Percentiles rank a stretch among this genome's conserved stretches.
Conservation (phyloP, 1,140 invertebrate genomes). For the Argopecten irradians region DNA sequence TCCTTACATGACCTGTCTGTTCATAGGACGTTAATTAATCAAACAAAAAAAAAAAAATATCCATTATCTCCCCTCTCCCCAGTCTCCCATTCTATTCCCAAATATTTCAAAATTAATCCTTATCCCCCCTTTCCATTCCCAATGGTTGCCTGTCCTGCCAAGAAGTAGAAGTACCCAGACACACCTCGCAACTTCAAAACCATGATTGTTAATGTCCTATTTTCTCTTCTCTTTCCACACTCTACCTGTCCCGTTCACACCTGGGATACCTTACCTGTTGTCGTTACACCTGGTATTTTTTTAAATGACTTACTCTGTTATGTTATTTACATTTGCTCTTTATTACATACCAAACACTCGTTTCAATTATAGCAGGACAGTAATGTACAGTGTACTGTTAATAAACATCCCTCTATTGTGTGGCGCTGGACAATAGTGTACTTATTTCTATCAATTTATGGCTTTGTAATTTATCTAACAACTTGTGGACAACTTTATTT, state of each 20-base stretch:
- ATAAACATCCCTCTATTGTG: not conserved
- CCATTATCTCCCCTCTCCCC: no score
- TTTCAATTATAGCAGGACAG: not conserved
- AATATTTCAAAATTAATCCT: no score
- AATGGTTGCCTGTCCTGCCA: no score
- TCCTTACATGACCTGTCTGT: no score
- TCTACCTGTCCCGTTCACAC: not conserved
- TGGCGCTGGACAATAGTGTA: not conserved
- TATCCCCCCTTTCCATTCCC: no score
- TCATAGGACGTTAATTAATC: no score
- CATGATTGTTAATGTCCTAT: no score
- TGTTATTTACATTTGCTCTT: not conserved
- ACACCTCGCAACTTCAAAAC: no score
- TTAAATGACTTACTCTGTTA: not conserved
- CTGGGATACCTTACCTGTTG: conserved; percentile 13
- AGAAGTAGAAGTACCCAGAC: no score
- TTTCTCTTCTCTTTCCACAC: not conserved
- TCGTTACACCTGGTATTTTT: not conserved
- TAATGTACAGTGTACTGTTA: not conserved
- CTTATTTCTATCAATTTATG: not conserved
- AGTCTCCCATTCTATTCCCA: no score
- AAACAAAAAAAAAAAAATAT: no score
- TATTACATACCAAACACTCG: conserved; percentile 11
- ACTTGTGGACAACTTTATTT: not conserved
- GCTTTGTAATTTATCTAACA: not conserved